A percentile compares a stretch with the other conserved stretches of the same genome.
phyloP scores from a whole-genome alignment of 1,140 invertebrate genomes.

The Ridgeia piscesae region DNA sequence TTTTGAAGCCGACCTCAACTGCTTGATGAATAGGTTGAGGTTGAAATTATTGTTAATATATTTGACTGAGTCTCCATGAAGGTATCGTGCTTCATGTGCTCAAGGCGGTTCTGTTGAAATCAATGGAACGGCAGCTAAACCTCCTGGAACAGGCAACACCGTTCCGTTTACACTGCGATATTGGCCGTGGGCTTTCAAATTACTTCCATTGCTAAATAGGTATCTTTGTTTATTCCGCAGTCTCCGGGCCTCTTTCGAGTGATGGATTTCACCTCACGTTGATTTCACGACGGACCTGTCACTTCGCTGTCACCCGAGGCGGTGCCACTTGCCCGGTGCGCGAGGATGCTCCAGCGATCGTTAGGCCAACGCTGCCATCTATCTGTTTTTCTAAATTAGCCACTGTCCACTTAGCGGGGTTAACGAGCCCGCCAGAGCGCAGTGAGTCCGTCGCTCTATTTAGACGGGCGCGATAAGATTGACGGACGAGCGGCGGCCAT shows the following conservation, averaged over 20 bases:
- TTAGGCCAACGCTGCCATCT: not conserved
- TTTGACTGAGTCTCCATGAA: not conserved
- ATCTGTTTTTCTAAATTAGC: conserved; percentile 6
- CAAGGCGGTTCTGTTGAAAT: not conserved
- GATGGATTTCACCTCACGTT: not conserved
- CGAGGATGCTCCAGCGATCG: not conserved
- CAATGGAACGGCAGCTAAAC: not conserved
- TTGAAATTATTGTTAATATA: not conserved
- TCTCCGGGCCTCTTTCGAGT: not conserved
- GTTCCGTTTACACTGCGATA: not conserved
- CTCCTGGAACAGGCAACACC: not conserved
- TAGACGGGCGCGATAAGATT: not conserved
- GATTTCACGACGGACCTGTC: not conserved
- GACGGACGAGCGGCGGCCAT: not conserved
- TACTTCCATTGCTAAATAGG: not conserved
- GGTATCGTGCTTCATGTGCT: not conserved
- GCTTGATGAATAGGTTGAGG: no score
- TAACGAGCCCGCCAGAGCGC: not conserved
- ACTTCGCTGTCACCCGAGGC: not conserved
- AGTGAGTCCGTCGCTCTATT: not conserved
- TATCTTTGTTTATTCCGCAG: not conserved
- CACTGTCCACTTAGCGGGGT: not conserved
- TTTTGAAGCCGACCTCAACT: no score
- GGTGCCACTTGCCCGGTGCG: not conserved
- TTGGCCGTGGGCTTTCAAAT: not conserved